Evolutionary conservation across 2,888 invertebrate genomes (phyloP), one percentile per base, ranked within the genome.

Genomic region (Scrobipalpa atriplicella): DNA sequence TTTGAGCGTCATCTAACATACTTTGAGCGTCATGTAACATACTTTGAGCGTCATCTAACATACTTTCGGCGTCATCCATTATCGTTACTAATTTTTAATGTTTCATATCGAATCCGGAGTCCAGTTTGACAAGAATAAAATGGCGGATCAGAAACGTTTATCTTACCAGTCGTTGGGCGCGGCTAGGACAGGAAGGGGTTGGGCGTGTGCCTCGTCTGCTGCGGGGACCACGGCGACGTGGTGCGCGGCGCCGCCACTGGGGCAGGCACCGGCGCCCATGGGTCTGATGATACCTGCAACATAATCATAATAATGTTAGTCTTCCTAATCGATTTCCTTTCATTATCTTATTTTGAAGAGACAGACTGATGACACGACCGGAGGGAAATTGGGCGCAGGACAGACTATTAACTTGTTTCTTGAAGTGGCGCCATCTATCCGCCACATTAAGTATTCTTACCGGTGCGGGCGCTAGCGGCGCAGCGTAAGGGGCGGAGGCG

Each of bases 101-200:
- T 29, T 29, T 5, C 29, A 29, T 29, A 29, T 2, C 29, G 2
- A 29, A 29, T 29, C 5, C 29, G 29, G 29, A 29, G 29, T 2
- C 39, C 39, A 39, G 2, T 39, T 39, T 39, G 39, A 29, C 2
- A 29, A 29, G 5, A 29, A 29, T 5, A 29, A 29, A 29, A 29
- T 29, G 29, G 29, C 29, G 29, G 29, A 3, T 29, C 29, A 29
- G 5, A 29, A 29, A 5, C 5, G 29, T 29, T 29, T 29, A 8
- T 18, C 19, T 52, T 52, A 52, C 52, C 52, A 10, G 1, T 19
- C 10, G 10, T 19, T 16, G 16, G 52, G 2, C 1, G 11, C 29
- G 79, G 90, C 91, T 95, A 95, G 89, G 95, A 95, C 74, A 95
- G 93, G 89, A 95, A 95, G 38, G 95, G 95, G 84, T 95, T 95